These are phyloP conservation scores for Mallotus villosus DNA, from an alignment of 2,797 vertebrate species.

Conservation along the genomic window DNA sequence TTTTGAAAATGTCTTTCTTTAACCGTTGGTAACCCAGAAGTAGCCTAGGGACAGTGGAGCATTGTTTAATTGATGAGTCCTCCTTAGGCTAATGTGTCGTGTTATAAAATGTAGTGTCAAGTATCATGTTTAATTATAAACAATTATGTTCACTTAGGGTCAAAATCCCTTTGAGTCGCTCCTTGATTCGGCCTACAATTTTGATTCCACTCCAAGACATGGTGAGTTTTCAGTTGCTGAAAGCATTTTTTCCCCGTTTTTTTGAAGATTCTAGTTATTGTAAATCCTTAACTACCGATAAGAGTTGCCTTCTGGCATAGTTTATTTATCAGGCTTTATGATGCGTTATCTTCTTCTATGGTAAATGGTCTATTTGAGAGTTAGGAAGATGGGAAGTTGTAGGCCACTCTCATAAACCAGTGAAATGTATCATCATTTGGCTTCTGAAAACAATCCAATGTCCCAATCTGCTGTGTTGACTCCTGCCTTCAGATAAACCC, in stretches of 20 bases:
- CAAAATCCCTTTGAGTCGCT: constrained; percentile 93
- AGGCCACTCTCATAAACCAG: too few species aligned
- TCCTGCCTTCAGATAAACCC: constrained; percentile 82
- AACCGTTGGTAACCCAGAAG: too few species aligned
- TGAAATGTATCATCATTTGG: constrained; percentile 1
- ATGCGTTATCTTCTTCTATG: too few species aligned
- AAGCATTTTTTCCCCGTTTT: not conserved
- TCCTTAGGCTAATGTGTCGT: not conserved
- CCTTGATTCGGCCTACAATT: constrained; percentile 85
- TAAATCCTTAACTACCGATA: too few species aligned
- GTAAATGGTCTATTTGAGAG: too few species aligned
- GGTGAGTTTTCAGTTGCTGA: constrained; percentile 71
- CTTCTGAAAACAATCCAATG: not conserved
- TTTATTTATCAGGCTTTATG: too few species aligned
- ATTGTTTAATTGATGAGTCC: too few species aligned
- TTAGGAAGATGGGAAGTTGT: too few species aligned
- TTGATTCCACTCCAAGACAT: constrained; percentile 85
- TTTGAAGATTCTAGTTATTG: not conserved
- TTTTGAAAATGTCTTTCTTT: too few species aligned
- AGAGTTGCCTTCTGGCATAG: too few species aligned
- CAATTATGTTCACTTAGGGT: constrained; percentile 71
- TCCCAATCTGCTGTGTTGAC: not conserved
- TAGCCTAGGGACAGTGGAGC: too few species aligned
- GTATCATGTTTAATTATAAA: not conserved
- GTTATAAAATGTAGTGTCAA: too few species aligned